A percentile compares a stretch with the other conserved stretches of the same genome.
phyloP scores from a whole-genome alignment of 2,113 vertebrate genomes.

The Tychaedon coryphoeus region DNA sequence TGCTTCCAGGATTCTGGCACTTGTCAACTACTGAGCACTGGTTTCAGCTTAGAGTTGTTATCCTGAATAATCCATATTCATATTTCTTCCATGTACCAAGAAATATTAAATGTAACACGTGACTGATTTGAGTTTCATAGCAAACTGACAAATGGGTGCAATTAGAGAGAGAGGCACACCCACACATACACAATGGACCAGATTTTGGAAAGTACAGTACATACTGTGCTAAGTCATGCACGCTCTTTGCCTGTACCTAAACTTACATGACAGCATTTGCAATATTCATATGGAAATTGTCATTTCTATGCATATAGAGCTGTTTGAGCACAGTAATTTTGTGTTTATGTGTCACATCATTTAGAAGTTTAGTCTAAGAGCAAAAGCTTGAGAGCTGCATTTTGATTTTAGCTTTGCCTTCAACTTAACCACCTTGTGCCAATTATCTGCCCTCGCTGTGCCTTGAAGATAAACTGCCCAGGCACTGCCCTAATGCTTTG shows the following conservation, averaged over 20 bases:
- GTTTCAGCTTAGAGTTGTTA: constrained; percentile 5
- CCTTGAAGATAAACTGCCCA: constrained; percentile 52
- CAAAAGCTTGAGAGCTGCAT: background rate
- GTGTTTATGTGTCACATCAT: constrained; percentile 49
- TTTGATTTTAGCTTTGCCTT: constrained; percentile 33
- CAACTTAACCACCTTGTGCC: constrained; percentile 39
- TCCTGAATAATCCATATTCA: constrained; percentile 51
- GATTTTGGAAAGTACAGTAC: constrained; percentile 66
- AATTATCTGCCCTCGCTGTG: constrained; percentile 37
- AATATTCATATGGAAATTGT: constrained; percentile 66
- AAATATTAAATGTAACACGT: constrained; percentile 49
- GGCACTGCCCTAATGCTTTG: constrained; percentile 55
- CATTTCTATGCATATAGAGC: constrained; percentile 42
- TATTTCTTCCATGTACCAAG: constrained; percentile 40
- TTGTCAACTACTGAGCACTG: background rate
- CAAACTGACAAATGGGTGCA: constrained; percentile 68
- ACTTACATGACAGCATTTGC: constrained; percentile 60
- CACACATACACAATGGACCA: constrained; percentile 67
- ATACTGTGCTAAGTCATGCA: constrained; percentile 64
- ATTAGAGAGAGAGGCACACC: constrained; percentile 64
- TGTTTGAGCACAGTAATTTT: constrained; percentile 39
- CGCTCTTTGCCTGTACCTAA: constrained; percentile 60
- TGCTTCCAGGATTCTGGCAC: background rate
- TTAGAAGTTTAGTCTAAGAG: constrained; percentile 49
- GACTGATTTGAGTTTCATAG: constrained; percentile 61